Evolutionary conservation across 2,113 vertebrate genomes (phyloP).

Genomic region (Lepidothrix coronata): DNA sequence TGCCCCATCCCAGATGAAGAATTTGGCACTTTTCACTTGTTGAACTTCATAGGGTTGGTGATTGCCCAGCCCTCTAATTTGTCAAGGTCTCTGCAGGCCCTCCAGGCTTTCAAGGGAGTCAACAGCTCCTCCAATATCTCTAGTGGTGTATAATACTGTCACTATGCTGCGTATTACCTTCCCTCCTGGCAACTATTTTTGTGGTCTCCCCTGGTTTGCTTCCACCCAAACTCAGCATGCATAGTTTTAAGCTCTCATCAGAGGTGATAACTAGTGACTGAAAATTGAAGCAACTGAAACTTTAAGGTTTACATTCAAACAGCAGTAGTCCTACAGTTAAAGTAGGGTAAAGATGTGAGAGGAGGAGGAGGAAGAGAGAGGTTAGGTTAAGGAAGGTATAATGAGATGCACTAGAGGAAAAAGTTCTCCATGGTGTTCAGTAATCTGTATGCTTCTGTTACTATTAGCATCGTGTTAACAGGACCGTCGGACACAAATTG

Average conservation of each 20-base stretch:
- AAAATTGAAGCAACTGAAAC: not conserved
- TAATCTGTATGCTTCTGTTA: not conserved
- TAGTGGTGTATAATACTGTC: not conserved
- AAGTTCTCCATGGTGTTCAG: accelerated
- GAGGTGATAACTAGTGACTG: not conserved
- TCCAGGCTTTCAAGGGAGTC: not conserved
- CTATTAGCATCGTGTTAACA: not conserved
- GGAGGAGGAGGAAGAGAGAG: not conserved
- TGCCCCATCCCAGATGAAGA: not conserved
- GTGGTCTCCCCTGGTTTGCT: not conserved
- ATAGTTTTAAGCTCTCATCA: not conserved
- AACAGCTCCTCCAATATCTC: not conserved
- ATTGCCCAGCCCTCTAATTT: not conserved
- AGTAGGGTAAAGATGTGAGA: not conserved
- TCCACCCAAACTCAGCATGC: not conserved
- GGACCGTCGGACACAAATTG: not conserved
- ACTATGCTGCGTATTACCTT: not conserved
- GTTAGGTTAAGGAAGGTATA: not conserved
- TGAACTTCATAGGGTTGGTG: not conserved
- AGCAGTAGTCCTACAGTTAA: not conserved
- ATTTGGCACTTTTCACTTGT: not conserved
- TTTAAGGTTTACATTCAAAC: not conserved
- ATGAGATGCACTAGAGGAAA: not conserved
- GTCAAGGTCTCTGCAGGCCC: not conserved
- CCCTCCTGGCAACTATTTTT: not conserved